Evolutionary conservation across 2,888 invertebrate species (phyloP), one percentile per base, ranked within the genome.

Genomic region (Brachypterus glaber): DNA sequence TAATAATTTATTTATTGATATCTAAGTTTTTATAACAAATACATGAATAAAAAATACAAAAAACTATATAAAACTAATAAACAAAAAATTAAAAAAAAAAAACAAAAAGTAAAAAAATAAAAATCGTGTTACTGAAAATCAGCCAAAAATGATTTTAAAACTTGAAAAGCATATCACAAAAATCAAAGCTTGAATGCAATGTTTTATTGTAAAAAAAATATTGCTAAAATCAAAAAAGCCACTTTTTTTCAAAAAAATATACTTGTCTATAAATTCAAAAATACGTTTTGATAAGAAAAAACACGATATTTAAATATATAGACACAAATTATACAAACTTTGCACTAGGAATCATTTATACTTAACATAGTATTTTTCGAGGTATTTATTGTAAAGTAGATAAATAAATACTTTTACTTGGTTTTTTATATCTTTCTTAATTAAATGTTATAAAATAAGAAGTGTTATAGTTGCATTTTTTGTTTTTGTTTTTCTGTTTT

Each of bases 141-240:
- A 49, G 48, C 50, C 47, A 50, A 47, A 48, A 47, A 43, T 33
- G 35, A 41, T 43, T 35, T 33, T 39, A 36, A 45, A 42, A n/a
- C 38, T 42, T 40, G 40, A 38, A 36, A 48, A 50, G 50, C 50
- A 36, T 40, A 42, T 39, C 34, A 44, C 45, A 47, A 46, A 46
- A 48, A 47, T 32, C 38, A 37, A 39, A 46, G 44, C 40, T 21
- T 38, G 41, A 35, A 39, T 42, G 43, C 44, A n/a, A n/a, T 46
- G 32, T 34, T 44, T 21, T n/a, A 8, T 17, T 35, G 41, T 45
- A 40, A 45, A 45, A 45, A 44, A 43, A 38, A 29, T n/a, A n/a
- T n/a, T 35, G 43, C 45, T 34, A 32, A 40, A 44, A 46, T 40
- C 39, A 33, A 43, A 41, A 45, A 37, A 35, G 33, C 25, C 30